Evolutionary conservation across 2,888 invertebrate genomes (phyloP).

Genomic region (Chirona hameri): DNA sequence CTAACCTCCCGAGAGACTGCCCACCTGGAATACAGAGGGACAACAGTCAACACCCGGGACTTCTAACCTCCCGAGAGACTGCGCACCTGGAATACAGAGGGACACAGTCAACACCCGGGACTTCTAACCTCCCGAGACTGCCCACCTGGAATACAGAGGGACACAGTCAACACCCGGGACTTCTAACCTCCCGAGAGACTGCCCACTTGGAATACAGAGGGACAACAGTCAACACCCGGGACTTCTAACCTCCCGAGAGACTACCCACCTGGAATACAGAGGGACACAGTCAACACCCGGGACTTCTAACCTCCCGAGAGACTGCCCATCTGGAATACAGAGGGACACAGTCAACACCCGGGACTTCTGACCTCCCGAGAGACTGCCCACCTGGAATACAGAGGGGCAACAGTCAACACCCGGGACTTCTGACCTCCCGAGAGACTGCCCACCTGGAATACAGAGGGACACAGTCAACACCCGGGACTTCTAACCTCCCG

Average conservation of each 20-base stretch:
- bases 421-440: conserved; percentile 52
- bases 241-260: conserved; percentile 97
- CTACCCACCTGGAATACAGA: conserved; percentile 88
- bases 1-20: conserved; percentile 94
- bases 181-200: conserved; percentile 64
- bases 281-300: conserved; percentile 60
- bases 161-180: conserved; percentile 55
- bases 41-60: conserved; percentile 55
- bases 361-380: conserved; percentile 98
- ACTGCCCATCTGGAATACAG: conserved; percentile 84
- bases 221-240: conserved; percentile 92
- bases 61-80: conserved; percentile 64
- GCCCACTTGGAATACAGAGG: conserved; percentile 85
- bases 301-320: conserved; percentile 57
- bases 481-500: conserved; percentile 97
- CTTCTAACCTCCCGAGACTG: conserved; percentile 98
- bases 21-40: conserved; percentile 84
- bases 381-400: conserved; percentile 80
- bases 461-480: conserved; percentile 96
- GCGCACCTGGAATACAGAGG: conserved; percentile 85
- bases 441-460: conserved; percentile 80
- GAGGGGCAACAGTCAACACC: conserved; percentile 67
- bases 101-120: conserved; percentile 92
- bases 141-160: conserved; percentile 86
- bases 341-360: conserved; percentile 92